phyloP scores from a whole-genome alignment of 2,888 invertebrate genomes.

The Hypercompe scribonia region DNA sequence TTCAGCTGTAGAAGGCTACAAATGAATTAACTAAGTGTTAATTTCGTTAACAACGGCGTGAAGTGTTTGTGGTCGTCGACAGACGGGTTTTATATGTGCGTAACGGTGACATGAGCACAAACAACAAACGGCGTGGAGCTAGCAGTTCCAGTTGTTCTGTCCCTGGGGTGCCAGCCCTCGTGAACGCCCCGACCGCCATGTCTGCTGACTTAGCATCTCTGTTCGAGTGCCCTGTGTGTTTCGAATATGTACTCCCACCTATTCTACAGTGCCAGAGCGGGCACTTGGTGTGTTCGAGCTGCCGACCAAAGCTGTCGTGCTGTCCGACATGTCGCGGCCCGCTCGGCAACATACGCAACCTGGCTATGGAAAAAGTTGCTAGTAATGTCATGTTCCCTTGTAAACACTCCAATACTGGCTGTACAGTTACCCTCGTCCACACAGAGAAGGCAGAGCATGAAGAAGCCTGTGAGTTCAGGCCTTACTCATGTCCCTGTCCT shows the following conservation, averaged over 20 bases:
- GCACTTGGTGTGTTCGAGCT: slow-evolving; percentile 98
- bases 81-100: slow-evolving; percentile 77
- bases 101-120: slow-evolving; percentile 87
- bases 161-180: slow-evolving; percentile 83
- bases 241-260: slow-evolving; percentile 99
- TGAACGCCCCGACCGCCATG: slow-evolving; percentile 88
- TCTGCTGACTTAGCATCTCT: slow-evolving; percentile 96
- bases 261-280: slow-evolving; percentile 99
- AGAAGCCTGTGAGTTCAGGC: slow-evolving; percentile 99
- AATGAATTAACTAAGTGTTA: slow-evolving; percentile 67
- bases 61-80: slow-evolving; percentile 69
- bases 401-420: slow-evolving; percentile 98
- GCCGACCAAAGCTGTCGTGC: slow-evolving; percentile 98
- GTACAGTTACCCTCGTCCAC: slow-evolving; percentile 95
- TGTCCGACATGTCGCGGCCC: slow-evolving; percentile 99
- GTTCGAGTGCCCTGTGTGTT: slow-evolving; percentile 99
- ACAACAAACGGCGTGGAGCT: slow-evolving; percentile 85
- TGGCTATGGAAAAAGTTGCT: slow-evolving; percentile 99
- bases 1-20: slow-evolving; percentile 79
- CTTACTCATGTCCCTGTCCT: slow-evolving; percentile 99
- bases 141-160: slow-evolving; percentile 86
- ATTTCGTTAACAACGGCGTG: slow-evolving; percentile 54
- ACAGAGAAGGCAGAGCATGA: slow-evolving; percentile 99
- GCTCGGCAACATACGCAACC: slow-evolving; percentile 97
- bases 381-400: slow-evolving; percentile 99